phyloP scores from a whole-genome alignment of 2,888 invertebrate species.

The Dicranocentrus wangi region DNA sequence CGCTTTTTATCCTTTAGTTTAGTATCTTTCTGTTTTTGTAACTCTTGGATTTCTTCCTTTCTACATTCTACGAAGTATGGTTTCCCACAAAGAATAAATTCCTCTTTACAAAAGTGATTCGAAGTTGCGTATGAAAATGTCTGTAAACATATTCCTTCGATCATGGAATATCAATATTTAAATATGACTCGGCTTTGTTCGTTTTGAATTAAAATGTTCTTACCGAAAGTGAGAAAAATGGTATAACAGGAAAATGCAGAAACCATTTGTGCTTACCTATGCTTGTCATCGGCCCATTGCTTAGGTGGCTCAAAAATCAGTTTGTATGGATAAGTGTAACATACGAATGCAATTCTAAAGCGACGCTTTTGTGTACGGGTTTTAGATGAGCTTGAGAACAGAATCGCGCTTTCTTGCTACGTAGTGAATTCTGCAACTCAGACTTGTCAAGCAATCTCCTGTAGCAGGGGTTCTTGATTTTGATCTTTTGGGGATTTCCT shows the following conservation, averaged over 20 bases:
- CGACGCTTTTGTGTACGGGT: neutral
- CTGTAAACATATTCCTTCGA: slow-evolving; percentile 28
- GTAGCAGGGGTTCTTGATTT: neutral
- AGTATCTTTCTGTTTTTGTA: neutral
- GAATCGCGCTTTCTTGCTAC: neutral
- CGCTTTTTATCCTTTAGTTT: neutral
- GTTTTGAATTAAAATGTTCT: slow-evolving; percentile 2
- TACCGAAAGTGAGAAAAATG: slow-evolving; percentile 15
- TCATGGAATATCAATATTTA: slow-evolving; percentile 34
- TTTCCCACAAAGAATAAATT: slow-evolving; percentile 34
- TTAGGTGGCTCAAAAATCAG: neutral
- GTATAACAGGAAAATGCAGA: slow-evolving; percentile 21
- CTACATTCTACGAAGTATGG: neutral
- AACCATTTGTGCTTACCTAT: neutral
- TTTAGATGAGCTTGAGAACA: neutral
- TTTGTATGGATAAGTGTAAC: slow-evolving; percentile 26
- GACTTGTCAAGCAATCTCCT: neutral
- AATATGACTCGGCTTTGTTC: neutral
- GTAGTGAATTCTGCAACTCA: neutral
- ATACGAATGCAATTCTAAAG: slow-evolving; percentile 16
- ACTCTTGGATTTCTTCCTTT: neutral
- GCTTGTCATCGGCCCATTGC: neutral
- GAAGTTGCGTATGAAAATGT: slow-evolving; percentile 25
- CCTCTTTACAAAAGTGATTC: slow-evolving; percentile 20
- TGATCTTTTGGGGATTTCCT: neutral